Base-by-base conservation (phyloP, 2,113 vertebrate species). In the Pseudonaja textilis region DNA sequence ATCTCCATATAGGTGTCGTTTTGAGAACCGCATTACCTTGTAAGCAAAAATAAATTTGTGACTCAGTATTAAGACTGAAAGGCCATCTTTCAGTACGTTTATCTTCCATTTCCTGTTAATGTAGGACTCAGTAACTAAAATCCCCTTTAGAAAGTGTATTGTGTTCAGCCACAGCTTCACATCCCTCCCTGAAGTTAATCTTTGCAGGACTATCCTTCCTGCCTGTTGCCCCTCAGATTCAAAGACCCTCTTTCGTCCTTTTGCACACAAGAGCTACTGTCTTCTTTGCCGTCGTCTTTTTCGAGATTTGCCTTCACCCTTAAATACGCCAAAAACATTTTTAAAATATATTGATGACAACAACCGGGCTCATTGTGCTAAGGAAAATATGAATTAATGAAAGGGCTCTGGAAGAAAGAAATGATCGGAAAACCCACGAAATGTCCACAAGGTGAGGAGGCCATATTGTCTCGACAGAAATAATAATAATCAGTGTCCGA, bases 1-100 rank as follows among this genome's bases (percentile, higher is more conserved):
- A 61, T 90, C 12, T 57, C 74, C 34, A 61, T 29, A 93, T 39
- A 34, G 88, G 74, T 90, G 92, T 56, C 74, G 7, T 93, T 93
- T 89, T 89, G 45, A 61, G 74, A 92, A 50, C 69, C 4, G 23
- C 89, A 25, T 50, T 85, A 56, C 23, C 26, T 74, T 55, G 52
- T 29, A 74, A 89, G 87, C 50, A n/a, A 45, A 74, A 81, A 81
- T 81, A 81, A 52, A 45, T 22, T 5, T 45, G 87, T 92, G 91
- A 55, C 87, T 92, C 74, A 26, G 42, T 89, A 20, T 86, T 89
- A 20, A 45, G 59, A 90, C 57, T 55, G 57, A 85, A 89, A 47
- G 55, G 29, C 88, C 39, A 89, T 89, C 9, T 89, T 54, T 89
- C 34, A 89, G 50, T 18, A 47, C 2, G 2, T 54, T 25, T 57